Evolutionary conservation across 30 jellyfish, hydroid and myxozoan genomes (phyloP), one percentile per base, ranked within the genome.

Genomic region (Aurelia sp.): DNA sequence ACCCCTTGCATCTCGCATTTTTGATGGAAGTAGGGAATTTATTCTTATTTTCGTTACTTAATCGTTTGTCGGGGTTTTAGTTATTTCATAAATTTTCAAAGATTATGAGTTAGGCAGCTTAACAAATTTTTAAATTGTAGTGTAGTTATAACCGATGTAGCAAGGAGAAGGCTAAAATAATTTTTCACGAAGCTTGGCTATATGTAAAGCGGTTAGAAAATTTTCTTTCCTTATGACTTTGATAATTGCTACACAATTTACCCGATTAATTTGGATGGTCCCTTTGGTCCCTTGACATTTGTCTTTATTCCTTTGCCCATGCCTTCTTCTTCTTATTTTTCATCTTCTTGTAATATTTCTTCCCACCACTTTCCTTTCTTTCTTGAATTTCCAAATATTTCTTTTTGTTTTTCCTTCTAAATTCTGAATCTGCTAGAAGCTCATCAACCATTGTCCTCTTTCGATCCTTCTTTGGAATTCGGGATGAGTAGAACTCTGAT

Each of bases 361-460:
- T 84, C 30, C 95, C 90, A 57, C 89, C 84, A 35, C 89, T 64
- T 41, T 50, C 86, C 80, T 83, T 79, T 69, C 71, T 78, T 77
- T 74, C 74, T 72, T 89, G 92, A 15, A 83, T 63, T 62, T 84
- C 97, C 58, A 94, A 41, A 52, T 73, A 79, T 78, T 79, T 94
- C 55, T 71, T 70, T 58, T 89, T 89, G 78, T 94, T 94, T 70
- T 75, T 75, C 44, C 83, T 72, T 75, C 99, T 79, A 62, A 94
- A 94, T 33, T 83, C 97, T 52, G 99, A 94, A 85, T 94, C 99
- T 23, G 84, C 92, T 11, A 94, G 71, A 53, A 94, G 76, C 73
- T 94, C 96, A 60, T 94, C 97, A 21, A 94, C 99, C 87, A 94
- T 89, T 13, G 96, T 89, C 70, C 91, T 73, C 63, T 89, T 84